These are phyloP conservation scores for Hemitrygon akajei DNA, from an alignment of 2,797 vertebrate species.

Conservation along the genomic window DNA sequence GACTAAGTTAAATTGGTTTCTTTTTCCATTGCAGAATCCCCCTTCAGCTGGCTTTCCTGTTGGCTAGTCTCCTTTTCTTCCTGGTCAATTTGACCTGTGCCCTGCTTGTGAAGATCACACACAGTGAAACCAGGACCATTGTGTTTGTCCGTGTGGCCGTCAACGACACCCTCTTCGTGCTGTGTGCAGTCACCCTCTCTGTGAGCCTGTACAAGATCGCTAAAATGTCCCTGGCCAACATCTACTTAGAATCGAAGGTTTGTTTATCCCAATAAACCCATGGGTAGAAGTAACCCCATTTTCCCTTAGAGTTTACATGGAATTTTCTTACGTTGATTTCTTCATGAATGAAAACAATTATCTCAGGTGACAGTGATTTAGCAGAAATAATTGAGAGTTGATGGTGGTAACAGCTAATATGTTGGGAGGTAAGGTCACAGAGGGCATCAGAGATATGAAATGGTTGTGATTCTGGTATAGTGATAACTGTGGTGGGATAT, in stretches of 20 bases:
- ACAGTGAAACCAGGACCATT: conserved; percentile 69
- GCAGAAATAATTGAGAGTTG: not conserved
- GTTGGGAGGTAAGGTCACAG: no score
- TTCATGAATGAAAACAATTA: not conserved
- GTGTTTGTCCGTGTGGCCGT: conserved; percentile 85
- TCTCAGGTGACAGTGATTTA: not conserved
- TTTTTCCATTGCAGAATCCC: conserved; percentile 54
- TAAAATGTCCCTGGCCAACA: conserved; percentile 94
- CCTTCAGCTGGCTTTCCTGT: conserved; percentile 76
- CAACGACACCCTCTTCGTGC: conserved; percentile 88
- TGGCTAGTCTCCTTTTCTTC: conserved; percentile 82
- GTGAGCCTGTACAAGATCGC: conserved; percentile 92
- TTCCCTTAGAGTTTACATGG: not conserved
- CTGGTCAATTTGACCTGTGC: conserved; percentile 86
- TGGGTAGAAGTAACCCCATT: not conserved
- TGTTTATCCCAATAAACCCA: conserved; percentile 39
- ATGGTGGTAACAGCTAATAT: not conserved
- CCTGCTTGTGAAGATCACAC: conserved; percentile 77
- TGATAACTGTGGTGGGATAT: not conserved
- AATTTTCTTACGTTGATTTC: not conserved
- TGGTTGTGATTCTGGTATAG: not conserved
- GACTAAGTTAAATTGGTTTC: not conserved
- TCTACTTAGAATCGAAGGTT: conserved; percentile 96
- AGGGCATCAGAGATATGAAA: not conserved
- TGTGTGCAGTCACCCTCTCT: conserved; percentile 84